Evolutionary conservation across 2,888 invertebrate genomes (phyloP), one percentile per base, ranked within the genome.

Genomic region (Exephanes ischioxanthus): DNA sequence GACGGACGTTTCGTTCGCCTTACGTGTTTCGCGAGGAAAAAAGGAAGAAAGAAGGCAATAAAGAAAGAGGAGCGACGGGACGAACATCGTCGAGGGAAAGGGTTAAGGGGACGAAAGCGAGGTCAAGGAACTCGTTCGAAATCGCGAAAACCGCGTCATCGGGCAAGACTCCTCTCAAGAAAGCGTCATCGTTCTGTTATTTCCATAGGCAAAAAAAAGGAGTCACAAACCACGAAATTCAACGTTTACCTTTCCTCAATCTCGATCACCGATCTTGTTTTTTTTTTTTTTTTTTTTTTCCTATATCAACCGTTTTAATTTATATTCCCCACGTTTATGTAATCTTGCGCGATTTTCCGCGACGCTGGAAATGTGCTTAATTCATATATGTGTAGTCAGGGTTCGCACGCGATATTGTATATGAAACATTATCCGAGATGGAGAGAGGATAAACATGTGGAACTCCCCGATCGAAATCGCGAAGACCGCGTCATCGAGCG

Each of bases 1-100:
- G 80, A 87, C 81, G 80, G 84, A 87, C 86, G 61, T 86, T 83
- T 83, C 80, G 86, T 81, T 84, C 66, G 58, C 53, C 80, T 77
- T 63, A 45, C 70, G 75, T 73, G 61, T 61, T 63, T 55, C 58
- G 19, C 11, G 53, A 75, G 75, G 82, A 71, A 67, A 67, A 53
- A 77, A 73, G 58, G 30, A 48, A 78, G 75, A 82, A 67, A 67
- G 53, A 70, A 77, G 66, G 30, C 45, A 58, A 63, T 45, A 30
- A 48, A 70, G 22, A 68, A 51, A 80, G 7, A 70, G 53, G 48
- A 55, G 81, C 45, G n/a, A 61, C 71, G 75, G 83, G 71, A 67
- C 80, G 16, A 16, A 3, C 63, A n/a, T 14, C 58, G 51, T 45
- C 37, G 6, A 33, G 19, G 22, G 67, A 37, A 14, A 30, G 72